Conservation (phyloP, 1,140 invertebrate species). For the Rhopalosiphum maidis region DNA sequence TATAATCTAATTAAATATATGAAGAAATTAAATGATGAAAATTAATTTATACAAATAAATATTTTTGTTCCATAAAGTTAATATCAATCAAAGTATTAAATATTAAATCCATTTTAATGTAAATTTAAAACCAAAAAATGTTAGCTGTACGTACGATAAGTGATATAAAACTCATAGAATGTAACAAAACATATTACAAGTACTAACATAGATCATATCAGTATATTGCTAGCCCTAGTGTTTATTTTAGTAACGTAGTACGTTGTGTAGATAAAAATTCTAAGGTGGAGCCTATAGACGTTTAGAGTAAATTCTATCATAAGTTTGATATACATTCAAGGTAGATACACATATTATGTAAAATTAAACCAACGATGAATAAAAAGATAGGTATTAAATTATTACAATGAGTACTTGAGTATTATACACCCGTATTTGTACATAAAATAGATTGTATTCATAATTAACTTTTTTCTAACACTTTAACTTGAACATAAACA, state of each 20-base stretch:
- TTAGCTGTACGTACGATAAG: background rate
- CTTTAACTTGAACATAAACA: background rate
- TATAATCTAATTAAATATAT: no score
- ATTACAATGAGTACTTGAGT: background rate
- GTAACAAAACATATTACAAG: background rate
- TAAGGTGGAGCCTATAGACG: background rate
- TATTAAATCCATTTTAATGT: background rate
- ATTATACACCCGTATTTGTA: background rate
- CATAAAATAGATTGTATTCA: background rate
- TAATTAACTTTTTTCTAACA: background rate
- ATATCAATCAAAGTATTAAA: background rate
- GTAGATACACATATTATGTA: background rate
- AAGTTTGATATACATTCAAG: background rate
- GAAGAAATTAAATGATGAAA: no score
- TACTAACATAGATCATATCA: background rate
- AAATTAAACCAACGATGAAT: background rate
- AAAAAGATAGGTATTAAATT: background rate
- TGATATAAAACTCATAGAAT: background rate
- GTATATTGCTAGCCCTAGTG: background rate
- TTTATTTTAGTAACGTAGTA: background rate
- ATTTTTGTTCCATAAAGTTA: no score
- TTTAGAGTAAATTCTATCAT: background rate
- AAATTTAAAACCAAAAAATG: background rate
- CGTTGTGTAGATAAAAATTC: slow-evolving; percentile 15
- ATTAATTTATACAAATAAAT: no score